Conservation (phyloP, 1,140 invertebrate species). For the Drosophila littoralis region DNA sequence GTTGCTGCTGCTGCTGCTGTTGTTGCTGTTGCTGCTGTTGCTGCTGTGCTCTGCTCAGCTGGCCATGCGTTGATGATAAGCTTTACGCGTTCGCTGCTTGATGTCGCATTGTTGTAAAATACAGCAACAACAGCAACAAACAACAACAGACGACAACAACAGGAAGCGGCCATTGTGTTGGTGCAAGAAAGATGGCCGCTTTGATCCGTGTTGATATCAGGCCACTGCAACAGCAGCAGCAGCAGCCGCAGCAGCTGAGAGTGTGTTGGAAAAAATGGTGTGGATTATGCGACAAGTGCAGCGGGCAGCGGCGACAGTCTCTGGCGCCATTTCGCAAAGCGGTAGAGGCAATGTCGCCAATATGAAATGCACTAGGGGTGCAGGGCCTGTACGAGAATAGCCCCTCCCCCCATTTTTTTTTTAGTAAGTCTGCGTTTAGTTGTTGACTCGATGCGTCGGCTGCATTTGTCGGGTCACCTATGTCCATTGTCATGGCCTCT, state of each 20-base stretch:
- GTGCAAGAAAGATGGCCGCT: constrained; percentile 78
- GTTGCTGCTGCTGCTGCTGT: constrained; percentile 17
- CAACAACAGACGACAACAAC: constrained; percentile 46
- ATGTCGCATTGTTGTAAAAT: constrained; percentile 67
- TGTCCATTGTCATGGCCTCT: constrained; percentile 21
- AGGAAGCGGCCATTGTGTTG: constrained; percentile 53
- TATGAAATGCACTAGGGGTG: neutral
- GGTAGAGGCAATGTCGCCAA: neutral
- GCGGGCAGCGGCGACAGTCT: constrained; percentile 66
- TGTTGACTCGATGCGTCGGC: constrained; percentile 63
- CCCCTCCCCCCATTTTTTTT: constrained; percentile 38
- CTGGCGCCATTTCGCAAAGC: constrained; percentile 26
- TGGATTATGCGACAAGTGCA: constrained; percentile 81
- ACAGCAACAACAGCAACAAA: constrained; percentile 41
- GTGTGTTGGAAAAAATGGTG: constrained; percentile 57
- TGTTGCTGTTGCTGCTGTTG: constrained; percentile 21
- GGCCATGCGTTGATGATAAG: constrained; percentile 79
- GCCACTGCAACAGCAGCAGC: constrained; percentile 40
- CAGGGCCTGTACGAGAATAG: constrained; percentile 30
- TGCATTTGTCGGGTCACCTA: constrained; percentile 36
- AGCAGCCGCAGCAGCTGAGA: constrained; percentile 7
- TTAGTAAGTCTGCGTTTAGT: constrained; percentile 68
- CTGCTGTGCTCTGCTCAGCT: constrained; percentile 18
- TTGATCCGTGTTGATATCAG: constrained; percentile 79
- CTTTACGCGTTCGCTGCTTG: constrained; percentile 76